phyloP scores from a whole-genome alignment of 2,797 vertebrate genomes.

The Onychomys arenicola region DNA sequence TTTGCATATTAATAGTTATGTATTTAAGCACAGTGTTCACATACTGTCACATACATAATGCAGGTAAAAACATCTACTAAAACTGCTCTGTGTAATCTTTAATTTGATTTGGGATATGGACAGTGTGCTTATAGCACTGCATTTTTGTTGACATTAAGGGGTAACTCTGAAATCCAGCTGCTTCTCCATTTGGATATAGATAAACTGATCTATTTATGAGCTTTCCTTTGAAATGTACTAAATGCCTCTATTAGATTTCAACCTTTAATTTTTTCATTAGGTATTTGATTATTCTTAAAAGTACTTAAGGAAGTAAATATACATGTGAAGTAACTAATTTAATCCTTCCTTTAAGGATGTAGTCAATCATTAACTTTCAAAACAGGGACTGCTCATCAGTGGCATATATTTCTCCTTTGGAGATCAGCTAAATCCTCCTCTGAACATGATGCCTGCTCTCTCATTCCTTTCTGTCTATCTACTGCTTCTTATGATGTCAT shows the following conservation, averaged over 20 bases:
- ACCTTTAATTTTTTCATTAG: slow-evolving; percentile 57
- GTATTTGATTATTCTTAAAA: slow-evolving; percentile 65
- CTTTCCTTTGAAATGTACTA: slow-evolving; percentile 51
- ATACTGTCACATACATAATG: neutral
- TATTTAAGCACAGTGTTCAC: neutral
- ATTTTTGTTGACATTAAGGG: slow-evolving; percentile 23
- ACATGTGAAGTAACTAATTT: neutral
- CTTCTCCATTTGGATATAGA: slow-evolving; percentile 1
- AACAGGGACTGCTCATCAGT: neutral
- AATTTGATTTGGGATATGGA: neutral
- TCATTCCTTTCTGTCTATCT: slow-evolving; percentile 13
- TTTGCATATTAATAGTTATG: neutral
- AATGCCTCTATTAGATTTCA: slow-evolving; percentile 50
- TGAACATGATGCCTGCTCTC: neutral
- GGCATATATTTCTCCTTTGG: neutral
- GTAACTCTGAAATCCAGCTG: neutral
- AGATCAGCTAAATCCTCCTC: neutral
- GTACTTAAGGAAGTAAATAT: neutral
- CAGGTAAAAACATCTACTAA: slow-evolving; percentile 16
- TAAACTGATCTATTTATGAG: slow-evolving; percentile 25
- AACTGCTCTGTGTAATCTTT: neutral
- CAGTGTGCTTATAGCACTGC: neutral
- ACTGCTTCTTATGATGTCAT: neutral
- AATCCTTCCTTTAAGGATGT: slow-evolving; percentile 34
- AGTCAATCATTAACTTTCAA: slow-evolving; percentile 14